These are phyloP conservation scores for Charanyca ferruginea DNA, from an alignment of 2,888 invertebrate species.

Conservation along the genomic window DNA sequence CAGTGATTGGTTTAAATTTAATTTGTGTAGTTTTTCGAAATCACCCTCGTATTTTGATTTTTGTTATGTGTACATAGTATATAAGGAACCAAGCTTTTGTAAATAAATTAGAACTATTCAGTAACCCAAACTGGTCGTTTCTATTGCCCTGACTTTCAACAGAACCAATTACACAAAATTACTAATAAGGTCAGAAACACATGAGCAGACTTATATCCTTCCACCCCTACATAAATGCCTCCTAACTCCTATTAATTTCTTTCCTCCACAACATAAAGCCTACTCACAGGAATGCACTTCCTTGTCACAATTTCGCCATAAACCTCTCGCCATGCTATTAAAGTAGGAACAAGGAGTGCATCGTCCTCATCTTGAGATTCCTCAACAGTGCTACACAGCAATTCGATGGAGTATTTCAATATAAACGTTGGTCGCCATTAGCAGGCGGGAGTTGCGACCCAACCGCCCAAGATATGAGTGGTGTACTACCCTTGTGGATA, in stretches of 20 bases:
- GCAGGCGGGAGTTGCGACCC: constrained; percentile 74
- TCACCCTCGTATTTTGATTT: too few species aligned
- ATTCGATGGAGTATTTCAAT: constrained; percentile 88
- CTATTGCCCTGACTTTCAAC: too few species aligned
- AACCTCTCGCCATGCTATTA: constrained; percentile 65
- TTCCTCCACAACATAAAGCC: constrained; percentile 22
- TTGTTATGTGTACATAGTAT: too few species aligned
- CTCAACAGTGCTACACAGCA: constrained; percentile 74
- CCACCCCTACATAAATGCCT: not conserved
- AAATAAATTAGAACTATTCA: too few species aligned
- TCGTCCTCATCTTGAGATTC: constrained; percentile 68
- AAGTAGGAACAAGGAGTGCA: constrained; percentile 65
- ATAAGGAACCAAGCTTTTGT: too few species aligned
- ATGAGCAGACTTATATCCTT: not conserved
- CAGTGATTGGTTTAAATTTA: too few species aligned
- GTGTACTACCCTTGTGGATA: constrained; percentile 75
- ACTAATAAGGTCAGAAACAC: not conserved
- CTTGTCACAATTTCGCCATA: constrained; percentile 57
- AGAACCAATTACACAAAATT: not conserved
- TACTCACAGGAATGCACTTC: constrained; percentile 46
- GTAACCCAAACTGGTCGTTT: too few species aligned
- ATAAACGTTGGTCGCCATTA: constrained; percentile 86
- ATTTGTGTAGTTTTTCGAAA: too few species aligned
- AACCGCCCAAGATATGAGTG: constrained; percentile 79
- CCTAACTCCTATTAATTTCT: constrained; percentile 9